A percentile compares a stretch with the other conserved stretches of the same genome.
These are phyloP conservation scores for Diachasmimorpha longicaudata DNA, from an alignment of 1,140 invertebrate genomes.

Conservation along the genomic window DNA sequence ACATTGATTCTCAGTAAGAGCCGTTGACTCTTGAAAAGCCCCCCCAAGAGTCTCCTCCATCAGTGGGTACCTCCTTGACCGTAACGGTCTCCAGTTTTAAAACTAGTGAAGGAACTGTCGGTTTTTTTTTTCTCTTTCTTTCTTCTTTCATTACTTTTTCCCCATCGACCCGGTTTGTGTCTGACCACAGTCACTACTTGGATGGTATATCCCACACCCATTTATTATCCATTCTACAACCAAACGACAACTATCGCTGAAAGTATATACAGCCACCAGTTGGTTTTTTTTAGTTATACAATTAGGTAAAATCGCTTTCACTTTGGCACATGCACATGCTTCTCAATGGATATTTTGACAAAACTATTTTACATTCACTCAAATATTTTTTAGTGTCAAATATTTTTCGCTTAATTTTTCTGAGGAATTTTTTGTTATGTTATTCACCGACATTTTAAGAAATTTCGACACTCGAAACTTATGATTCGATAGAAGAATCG, in stretches of 20 bases:
- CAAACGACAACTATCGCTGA: constrained; percentile 11
- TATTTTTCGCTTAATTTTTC: no score
- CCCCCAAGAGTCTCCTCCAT: background rate
- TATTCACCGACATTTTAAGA: no score
- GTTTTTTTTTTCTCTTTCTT: background rate
- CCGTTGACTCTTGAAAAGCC: background rate
- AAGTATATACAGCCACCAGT: constrained; percentile 10
- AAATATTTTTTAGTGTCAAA: no score
- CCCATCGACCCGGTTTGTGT: background rate
- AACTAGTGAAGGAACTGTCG: background rate
- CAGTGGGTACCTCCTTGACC: background rate
- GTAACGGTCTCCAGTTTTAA: background rate
- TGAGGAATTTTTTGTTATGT: no score
- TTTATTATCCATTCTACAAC: constrained; percentile 17
- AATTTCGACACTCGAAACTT: no score
- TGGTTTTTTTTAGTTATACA: constrained; percentile 15
- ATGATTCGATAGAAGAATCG: no score
- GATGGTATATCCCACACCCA: background rate
- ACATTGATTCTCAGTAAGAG: constrained; percentile 2
- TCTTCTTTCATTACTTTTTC: background rate
- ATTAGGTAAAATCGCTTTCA: constrained; percentile 27
- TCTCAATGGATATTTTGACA: background rate
- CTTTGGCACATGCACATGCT: constrained; percentile 15
- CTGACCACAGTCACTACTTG: background rate
- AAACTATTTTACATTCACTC: background rate